Evolutionary conservation across 2,888 invertebrate species (phyloP), one percentile per base, ranked within the genome.

Genomic region (Limnephilus marmoratus): DNA sequence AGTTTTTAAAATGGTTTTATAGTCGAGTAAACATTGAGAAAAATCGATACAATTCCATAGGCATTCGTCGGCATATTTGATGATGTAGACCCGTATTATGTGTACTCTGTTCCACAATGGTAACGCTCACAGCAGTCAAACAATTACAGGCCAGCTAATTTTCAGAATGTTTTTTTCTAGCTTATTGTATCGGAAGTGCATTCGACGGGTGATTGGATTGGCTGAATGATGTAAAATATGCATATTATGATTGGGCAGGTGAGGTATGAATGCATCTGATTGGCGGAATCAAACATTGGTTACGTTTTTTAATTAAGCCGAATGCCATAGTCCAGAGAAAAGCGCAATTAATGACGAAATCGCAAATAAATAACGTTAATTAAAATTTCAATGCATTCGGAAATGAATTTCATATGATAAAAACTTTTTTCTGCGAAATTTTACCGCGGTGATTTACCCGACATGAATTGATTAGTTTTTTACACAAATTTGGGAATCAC

Each of bases 201-300:
- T 34, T 37, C 82, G 82, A 83, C 82, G 37, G 82, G 34, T 83
- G 82, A 85, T 37, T 68, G 68, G 9, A 68, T 68, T 68, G 68
- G 24, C 24, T 68, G 68, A 68, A 68, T 68, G 68, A 68, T 68
- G 68, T 68, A 68, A 68, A 85, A 41, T 41, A 85, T 85, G 85
- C 24, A 34, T 41, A 41, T 85, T 85, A 12, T 85, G 85, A 85
- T 85, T 85, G 85, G 85, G 18, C 31, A 85, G 13, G 41, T 41
- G n/a, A 29, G 29, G 49, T 88, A 88, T 68, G 68, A 68, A 68
- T 68, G 24, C 68, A 68, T 68, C 68, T 53, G 88, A 68, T 29
- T 80, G 88, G 31, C 18, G 80, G 68, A 80, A 88, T 88, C n/a
- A 88, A 80, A 37, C n/a, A 68, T 34, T 88, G 15, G 88, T 53